A percentile compares a stretch with the other conserved stretches of the same genome.
Evolutionary conservation across 2,888 invertebrate genomes (phyloP).

Genomic region (Drosophila birchii): DNA sequence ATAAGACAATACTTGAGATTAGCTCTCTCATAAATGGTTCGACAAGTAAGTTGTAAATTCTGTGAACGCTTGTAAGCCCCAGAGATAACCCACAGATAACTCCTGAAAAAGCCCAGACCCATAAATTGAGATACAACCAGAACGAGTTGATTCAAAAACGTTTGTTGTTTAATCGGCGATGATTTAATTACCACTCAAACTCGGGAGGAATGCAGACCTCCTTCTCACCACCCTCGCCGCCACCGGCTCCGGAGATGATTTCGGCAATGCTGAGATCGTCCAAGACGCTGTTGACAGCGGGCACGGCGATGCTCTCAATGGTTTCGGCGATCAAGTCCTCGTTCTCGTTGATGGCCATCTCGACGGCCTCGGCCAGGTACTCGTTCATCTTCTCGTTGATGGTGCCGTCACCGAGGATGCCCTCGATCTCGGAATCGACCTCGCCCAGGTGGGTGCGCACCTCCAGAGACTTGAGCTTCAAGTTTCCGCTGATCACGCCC

Average conservation of each 20-base stretch:
- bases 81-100: neutral
- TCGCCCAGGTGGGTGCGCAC: slow-evolving; percentile 76
- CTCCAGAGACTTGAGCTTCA: slow-evolving; percentile 76
- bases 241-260: slow-evolving; percentile 59
- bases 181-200: slow-evolving; percentile 57
- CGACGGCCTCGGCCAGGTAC: slow-evolving; percentile 71
- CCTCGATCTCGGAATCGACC: slow-evolving; percentile 79
- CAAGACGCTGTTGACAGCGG: slow-evolving; percentile 67
- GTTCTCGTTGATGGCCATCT: slow-evolving; percentile 76
- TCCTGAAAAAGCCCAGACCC: neutral
- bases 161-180: slow-evolving; percentile 31
- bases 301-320: slow-evolving; percentile 72
- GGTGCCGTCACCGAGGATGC: slow-evolving; percentile 76
- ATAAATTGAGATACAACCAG: neutral
- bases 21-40: neutral
- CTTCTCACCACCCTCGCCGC: slow-evolving; percentile 68
- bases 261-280: slow-evolving; percentile 68
- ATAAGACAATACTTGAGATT: slow-evolving; percentile 39
- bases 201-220: slow-evolving; percentile 74
- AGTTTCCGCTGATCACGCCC: slow-evolving; percentile 66
- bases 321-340: slow-evolving; percentile 72
- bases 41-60: slow-evolving; percentile 14
- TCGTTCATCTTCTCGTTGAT: slow-evolving; percentile 78
- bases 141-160: slow-evolving; percentile 22
- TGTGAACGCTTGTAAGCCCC: neutral